These are phyloP conservation scores for Pyrgus malvae DNA, from an alignment of 2,888 invertebrate genomes.

Conservation along the genomic window DNA sequence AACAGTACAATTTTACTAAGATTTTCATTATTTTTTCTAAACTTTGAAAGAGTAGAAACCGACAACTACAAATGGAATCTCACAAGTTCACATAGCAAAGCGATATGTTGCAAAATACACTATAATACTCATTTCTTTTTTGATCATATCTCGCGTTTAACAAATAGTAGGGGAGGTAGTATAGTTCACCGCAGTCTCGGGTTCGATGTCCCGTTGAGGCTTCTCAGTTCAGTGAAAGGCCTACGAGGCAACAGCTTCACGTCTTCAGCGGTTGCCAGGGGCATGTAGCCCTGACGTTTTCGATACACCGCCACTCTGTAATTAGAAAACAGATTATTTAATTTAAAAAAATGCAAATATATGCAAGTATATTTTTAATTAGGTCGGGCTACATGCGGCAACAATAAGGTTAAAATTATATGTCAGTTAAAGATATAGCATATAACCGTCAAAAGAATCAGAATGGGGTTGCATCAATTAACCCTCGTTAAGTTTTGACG, in stretches of 20 bases:
- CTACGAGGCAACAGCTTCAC: constrained; percentile 56
- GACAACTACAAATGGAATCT: constrained; percentile 16
- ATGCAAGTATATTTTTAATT: too few relatives aligned
- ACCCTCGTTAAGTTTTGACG: too few relatives aligned
- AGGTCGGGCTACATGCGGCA: too few relatives aligned
- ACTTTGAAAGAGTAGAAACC: too few relatives aligned
- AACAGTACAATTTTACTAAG: too few relatives aligned
- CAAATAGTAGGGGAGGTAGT: constrained; percentile 35
- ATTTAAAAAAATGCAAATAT: neutral
- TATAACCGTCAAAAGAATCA: too few relatives aligned
- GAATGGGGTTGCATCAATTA: too few relatives aligned
- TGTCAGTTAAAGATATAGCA: too few relatives aligned
- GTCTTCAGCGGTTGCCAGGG: constrained; percentile 54
- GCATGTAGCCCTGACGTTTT: constrained; percentile 57
- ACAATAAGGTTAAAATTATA: too few relatives aligned
- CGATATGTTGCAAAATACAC: constrained; percentile 4
- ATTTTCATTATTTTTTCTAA: too few relatives aligned
- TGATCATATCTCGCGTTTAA: constrained; percentile 20
- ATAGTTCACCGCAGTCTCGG: constrained; percentile 55
- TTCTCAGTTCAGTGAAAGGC: constrained; percentile 69
- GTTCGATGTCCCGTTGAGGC: constrained; percentile 61
- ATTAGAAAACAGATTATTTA: constrained; percentile 32
- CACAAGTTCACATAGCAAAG: constrained; percentile 2
- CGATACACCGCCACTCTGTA: constrained; percentile 74
- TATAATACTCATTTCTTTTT: constrained; percentile 20